phyloP scores from a whole-genome alignment of 2,113 vertebrate species.

The Poeciliopsis prolifica region DNA sequence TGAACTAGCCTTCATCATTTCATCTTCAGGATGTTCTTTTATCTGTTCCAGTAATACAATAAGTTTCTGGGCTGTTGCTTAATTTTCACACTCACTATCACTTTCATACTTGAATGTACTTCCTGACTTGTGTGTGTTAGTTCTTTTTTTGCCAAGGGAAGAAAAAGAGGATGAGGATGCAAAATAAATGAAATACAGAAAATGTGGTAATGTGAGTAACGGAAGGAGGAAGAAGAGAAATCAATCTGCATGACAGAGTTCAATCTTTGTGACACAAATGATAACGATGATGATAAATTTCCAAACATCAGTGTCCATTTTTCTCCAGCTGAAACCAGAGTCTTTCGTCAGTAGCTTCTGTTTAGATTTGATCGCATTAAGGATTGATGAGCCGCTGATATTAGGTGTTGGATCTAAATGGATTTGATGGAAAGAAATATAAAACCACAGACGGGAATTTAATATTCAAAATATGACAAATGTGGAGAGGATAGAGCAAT shows the following conservation, averaged over 20 bases:
- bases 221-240: not conserved
- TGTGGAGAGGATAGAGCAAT: conserved; percentile 44
- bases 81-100: too few species aligned
- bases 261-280: not conserved
- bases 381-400: conserved; percentile 46
- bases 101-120: too few species aligned
- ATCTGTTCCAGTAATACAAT: too few species aligned
- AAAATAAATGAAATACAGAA: not conserved
- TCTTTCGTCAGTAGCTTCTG: conserved; percentile 9
- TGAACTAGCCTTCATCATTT: too few species aligned
- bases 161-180: not conserved
- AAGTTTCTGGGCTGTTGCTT: too few species aligned
- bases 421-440: conserved; percentile 34
- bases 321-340: conserved; percentile 11
- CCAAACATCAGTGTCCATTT: not conserved
- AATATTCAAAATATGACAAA: conserved; percentile 54
- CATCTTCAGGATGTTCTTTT: too few species aligned
- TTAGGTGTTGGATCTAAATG: conserved; percentile 51
- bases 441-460: conserved; percentile 37
- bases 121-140: too few species aligned
- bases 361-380: conserved; percentile 47
- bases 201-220: not conserved
- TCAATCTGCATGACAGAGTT: not conserved
- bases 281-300: conserved; percentile 3
- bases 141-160: not conserved